Evolutionary conservation across 2,888 invertebrate species (phyloP).

Genomic region (Drosophila flavopinicola): DNA sequence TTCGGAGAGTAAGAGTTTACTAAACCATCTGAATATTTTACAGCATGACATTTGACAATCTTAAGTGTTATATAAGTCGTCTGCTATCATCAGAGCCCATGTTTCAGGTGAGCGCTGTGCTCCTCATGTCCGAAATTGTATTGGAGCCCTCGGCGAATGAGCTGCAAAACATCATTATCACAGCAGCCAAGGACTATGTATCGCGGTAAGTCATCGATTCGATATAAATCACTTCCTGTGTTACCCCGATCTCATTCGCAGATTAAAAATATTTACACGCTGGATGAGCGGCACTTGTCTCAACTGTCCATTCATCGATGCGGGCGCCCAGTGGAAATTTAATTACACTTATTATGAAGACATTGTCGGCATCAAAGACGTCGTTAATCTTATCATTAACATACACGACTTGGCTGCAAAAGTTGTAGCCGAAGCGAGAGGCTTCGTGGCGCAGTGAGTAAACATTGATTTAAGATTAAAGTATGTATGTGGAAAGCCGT

Average conservation of each 20-base stretch:
- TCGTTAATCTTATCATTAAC: constrained; percentile 88
- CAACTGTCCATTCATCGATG: constrained; percentile 86
- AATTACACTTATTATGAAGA: constrained; percentile 93
- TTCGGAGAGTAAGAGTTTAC: not conserved
- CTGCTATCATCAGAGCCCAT: constrained; percentile 86
- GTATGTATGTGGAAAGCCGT: not conserved
- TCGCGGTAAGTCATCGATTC: constrained; percentile 86
- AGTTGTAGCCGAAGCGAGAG: constrained; percentile 88
- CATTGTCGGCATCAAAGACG: constrained; percentile 87
- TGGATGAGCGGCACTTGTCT: constrained; percentile 95
- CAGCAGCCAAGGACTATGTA: constrained; percentile 90
- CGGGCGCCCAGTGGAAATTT: constrained; percentile 85
- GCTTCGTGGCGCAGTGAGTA: constrained; percentile 65
- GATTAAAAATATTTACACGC: constrained; percentile 90
- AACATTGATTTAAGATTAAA: not conserved
- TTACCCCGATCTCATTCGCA: constrained; percentile 71
- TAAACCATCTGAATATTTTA: not conserved
- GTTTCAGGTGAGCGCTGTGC: constrained; percentile 91
- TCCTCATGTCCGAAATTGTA: constrained; percentile 90
- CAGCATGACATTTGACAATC: constrained; percentile 89
- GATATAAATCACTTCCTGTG: not conserved
- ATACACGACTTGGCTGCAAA: constrained; percentile 89
- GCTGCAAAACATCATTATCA: constrained; percentile 90
- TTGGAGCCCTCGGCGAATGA: constrained; percentile 91
- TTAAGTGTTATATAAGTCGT: constrained; percentile 88